phyloP scores from a whole-genome alignment of 2,888 invertebrate genomes.

The Ichneumon xanthorius region DNA sequence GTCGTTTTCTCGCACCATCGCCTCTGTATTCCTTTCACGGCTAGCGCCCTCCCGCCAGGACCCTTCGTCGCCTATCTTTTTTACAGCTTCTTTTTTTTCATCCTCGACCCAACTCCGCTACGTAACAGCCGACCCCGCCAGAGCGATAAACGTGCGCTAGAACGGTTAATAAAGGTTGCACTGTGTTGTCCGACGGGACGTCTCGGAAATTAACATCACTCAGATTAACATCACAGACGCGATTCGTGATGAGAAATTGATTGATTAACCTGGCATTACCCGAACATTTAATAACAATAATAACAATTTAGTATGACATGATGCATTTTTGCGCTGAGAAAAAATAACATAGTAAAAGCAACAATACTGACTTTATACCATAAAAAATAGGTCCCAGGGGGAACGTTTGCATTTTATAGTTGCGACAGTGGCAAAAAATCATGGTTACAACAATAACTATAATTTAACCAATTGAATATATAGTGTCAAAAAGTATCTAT shows the following conservation, averaged over 20 bases:
- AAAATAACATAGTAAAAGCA: too few species aligned
- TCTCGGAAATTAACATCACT: neutral
- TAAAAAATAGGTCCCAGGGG: too few species aligned
- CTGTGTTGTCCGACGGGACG: neutral
- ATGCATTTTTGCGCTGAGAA: neutral
- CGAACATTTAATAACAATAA: neutral
- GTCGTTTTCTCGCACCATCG: slow-evolving; percentile 64
- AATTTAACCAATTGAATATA: too few species aligned
- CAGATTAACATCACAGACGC: neutral
- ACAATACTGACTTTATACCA: too few species aligned
- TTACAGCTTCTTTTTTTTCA: neutral
- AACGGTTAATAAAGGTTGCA: slow-evolving; percentile 7
- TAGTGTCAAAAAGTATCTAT: too few species aligned
- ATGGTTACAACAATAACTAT: too few species aligned
- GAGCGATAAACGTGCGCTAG: neutral
- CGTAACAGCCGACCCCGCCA: neutral
- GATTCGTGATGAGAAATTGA: neutral
- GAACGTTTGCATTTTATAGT: too few species aligned
- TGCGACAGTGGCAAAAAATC: too few species aligned
- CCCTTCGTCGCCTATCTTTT: slow-evolving; percentile 10
- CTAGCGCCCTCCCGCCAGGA: slow-evolving; percentile 41
- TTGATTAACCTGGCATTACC: neutral
- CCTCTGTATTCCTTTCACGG: slow-evolving; percentile 49
- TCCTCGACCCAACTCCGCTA: slow-evolving; percentile 10
- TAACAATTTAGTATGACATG: neutral